Base-by-base conservation (phyloP, 2,113 vertebrate species). In the Brevimyrus niger region DNA sequence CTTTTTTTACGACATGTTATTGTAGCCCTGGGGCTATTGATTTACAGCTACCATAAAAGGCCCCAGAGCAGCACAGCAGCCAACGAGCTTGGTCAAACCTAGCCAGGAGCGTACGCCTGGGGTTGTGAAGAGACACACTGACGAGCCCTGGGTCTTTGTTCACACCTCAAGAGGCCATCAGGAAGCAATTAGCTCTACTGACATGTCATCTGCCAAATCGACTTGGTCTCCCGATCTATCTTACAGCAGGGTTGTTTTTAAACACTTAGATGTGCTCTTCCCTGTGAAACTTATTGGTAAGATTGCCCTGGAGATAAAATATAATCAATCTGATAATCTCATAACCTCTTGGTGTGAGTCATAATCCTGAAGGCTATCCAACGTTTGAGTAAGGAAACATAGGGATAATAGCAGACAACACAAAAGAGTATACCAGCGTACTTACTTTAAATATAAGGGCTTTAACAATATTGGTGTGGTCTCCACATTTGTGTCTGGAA, bases 31-130 rank as follows among this genome's bases (percentile, higher is more conserved):
- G 83, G 90, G 76, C 91, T 90, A 90, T 90, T 91, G 90, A 92
- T 92, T 92, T 92, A 93, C 91, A 90, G 87, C 83, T 53, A 89
- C 90, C 90, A 90, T 90, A 92, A 93, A 93, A 91, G 61, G 50
- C n/a, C 89, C 55, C 80, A 86, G 86, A 86, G 86, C 89, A 61
- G 88, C 83, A 38, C 80, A 21, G 88, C n/a, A 65, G 82, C 83
- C 42, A 88, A 61, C 13, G 8, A 8, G 88, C 47, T 13, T n/a
- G 48, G 6, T 50, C 8, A 35, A 85, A 53, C 19, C 76, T 3
- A 46, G 76, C 76, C 76, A 65, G 50, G 44, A 82, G 82, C 11
- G 47, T 17, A 31, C 4, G 23, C 50, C 69, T 65, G 73, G 48
- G 87, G 69, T 38, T 27, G 19, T n/a, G 53, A 13, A 44, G 87